Base-by-base conservation (phyloP, 2,888 invertebrate species). In the Mythimna albipuncta region DNA sequence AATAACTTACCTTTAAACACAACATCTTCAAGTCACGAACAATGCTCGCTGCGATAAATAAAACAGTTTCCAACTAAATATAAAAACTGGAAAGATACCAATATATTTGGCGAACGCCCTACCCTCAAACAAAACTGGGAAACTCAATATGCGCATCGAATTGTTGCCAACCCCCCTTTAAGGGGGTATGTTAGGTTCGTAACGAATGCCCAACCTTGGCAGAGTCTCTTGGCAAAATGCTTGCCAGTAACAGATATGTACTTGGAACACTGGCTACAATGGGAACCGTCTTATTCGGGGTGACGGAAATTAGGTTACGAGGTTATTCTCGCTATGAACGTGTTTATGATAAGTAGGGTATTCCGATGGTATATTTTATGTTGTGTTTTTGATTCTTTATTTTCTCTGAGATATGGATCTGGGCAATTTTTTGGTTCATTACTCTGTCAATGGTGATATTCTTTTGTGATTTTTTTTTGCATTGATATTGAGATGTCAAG, bases 121-220 rank as follows among this genome's bases (percentile, higher is more conserved):
- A 89, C 91, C 87, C 91, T 92, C 93, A 92, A 92, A 94, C 93
- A 92, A 94, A 93, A 92, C 91, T 61, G 92, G 86, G 90, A 91
- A 91, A 93, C 93, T 94, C 94, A 95, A 95, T 95, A 94, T 94
- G 94, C 92, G 92, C 82, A 88, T 84, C 80, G 91, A 90, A 92
- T 89, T 87, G 91, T 87, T 95, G 95, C 95, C 95, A 95, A 95
- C 89, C 90, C 88, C 89, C 89, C 85, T 79, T 73, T 67, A 79
- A 77, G 87, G 86, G 84, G 85, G 80, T 71, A 83, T 82, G 81
- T 81, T 83, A 83, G 82, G 75, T 86, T 85, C 82, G 90, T 90
- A 92, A 90, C 89, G 89, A 91, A 91, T 90, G 87, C 90, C 88
- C 88, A 89, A 89, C 90, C 91, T 94, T 94, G 95, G 94, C 95